phyloP scores from a whole-genome alignment of 2,113 vertebrate genomes.

The Neopipo cinnamomea region DNA sequence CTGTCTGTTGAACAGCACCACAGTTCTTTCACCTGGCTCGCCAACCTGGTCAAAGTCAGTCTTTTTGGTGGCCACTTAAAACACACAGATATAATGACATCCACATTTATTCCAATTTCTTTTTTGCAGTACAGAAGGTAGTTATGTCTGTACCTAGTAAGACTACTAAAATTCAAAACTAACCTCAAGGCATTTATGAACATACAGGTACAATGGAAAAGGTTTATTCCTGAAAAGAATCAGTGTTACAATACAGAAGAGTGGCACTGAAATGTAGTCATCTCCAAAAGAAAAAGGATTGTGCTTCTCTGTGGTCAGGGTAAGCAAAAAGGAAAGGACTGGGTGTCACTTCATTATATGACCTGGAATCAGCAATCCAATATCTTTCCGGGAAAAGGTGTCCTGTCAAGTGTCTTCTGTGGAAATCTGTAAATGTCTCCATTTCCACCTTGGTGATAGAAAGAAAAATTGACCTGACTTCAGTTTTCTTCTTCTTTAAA shows the following conservation, averaged over 20 bases:
- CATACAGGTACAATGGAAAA: fast-evolving
- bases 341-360: not conserved
- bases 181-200: not conserved
- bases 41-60: not conserved
- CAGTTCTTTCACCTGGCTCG: not conserved
- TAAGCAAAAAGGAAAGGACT: not conserved
- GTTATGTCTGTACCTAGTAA: not conserved
- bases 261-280: not conserved
- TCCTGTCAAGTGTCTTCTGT: not conserved
- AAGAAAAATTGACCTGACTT: not conserved
- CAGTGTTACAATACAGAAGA: not conserved
- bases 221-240: not conserved
- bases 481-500: not conserved
- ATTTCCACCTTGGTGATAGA: not conserved
- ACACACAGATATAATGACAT: not conserved
- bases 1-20: not conserved
- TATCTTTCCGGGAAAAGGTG: not conserved
- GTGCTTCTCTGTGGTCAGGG: not conserved
- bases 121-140: not conserved
- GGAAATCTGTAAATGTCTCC: not conserved
- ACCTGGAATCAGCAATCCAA: not conserved
- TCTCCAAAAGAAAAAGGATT: not conserved
- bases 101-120: not conserved
- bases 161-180: not conserved
- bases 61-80: fast-evolving